phyloP scores from a whole-genome alignment of 2,888 invertebrate genomes.

The Sinhomidia bicolor region DNA sequence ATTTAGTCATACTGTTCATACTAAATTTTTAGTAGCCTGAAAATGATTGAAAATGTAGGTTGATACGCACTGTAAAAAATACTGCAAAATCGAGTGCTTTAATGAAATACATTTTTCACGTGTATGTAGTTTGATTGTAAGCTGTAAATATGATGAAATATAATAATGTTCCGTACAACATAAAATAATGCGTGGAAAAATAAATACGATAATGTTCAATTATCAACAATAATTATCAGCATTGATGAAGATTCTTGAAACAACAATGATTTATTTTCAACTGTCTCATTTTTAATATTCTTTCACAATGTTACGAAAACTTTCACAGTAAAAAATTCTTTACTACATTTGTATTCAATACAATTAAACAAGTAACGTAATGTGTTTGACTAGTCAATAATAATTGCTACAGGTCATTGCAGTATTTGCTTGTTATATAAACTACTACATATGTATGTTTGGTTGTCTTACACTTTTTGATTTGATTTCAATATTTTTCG shows the following conservation, averaged over 20 bases:
- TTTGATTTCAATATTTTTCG: constrained; percentile 35
- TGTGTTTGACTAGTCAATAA: constrained; percentile 69
- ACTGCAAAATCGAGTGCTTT: too few relatives aligned
- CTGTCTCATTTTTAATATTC: constrained; percentile 54
- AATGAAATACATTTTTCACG: too few relatives aligned
- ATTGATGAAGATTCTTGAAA: constrained; percentile 30
- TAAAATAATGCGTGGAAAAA: too few relatives aligned
- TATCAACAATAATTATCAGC: too few relatives aligned
- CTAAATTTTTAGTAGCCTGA: too few relatives aligned
- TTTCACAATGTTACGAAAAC: constrained; percentile 67
- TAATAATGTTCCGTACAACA: too few relatives aligned
- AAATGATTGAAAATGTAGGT: too few relatives aligned
- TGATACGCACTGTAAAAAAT: too few relatives aligned
- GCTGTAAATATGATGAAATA: too few relatives aligned
- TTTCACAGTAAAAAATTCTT: constrained; percentile 71
- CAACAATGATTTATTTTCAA: constrained; percentile 60
- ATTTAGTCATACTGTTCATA: too few relatives aligned
- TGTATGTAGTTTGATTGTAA: too few relatives aligned
- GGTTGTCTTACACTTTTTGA: constrained; percentile 54
- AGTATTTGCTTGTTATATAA: constrained; percentile 45
- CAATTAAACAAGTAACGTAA: constrained; percentile 49
- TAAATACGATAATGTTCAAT: too few relatives aligned
- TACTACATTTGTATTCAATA: constrained; percentile 59
- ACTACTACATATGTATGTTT: constrained; percentile 45
- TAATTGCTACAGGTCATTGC: constrained; percentile 72